Evolutionary conservation across 2,888 invertebrate species (phyloP), one percentile per base, ranked within the genome.

Genomic region (Anoncus sp.): DNA sequence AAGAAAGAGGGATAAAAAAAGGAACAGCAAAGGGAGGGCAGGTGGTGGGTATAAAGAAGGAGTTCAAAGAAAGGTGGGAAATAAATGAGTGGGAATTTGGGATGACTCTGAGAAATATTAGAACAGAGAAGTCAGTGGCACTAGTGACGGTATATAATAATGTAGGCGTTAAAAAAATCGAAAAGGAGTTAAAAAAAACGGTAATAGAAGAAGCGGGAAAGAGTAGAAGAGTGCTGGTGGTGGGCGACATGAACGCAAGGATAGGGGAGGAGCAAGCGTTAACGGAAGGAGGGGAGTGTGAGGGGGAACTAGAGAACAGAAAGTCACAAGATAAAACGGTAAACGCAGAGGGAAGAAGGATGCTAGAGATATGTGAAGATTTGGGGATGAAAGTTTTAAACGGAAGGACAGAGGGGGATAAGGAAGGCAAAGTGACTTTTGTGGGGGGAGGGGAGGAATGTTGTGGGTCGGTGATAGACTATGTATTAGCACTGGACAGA

Each of bases 381-480:
- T 20, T 72, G n/a, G 66, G 71, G 0, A 12, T 72, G 9, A 51
- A 20, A 1, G n/a, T 76, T 4, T 10, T 65, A 3, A 76, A 76
- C 22, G 70, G 76, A 0, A 71, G 75, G 49, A 35, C 31, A 3
- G 31, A 31, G 10, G 66, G 71, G 2, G 71, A 71, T 20, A 16
- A 38, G 18, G 45, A 51, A 12, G 71, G 71, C 1, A 51, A 65
- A 27, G 47, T 76, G 7, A 71, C 71, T 2, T 76, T 60, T 20
- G 59, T 76, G 35, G 71, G 71, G 5, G 53, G 59, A 2, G 63
- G 59, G n/a, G 35, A 43, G 2, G 67, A 31, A 24, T 24, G 24
- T 3, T 22, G 51, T 51, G 43, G 24, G 3, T 60, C 43, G n/a
- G 60, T 60, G 9, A 43, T 74, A 24, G 74, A 74, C 20, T 60